phyloP scores from a whole-genome alignment of 2,797 vertebrate species.

The Spatula versicolor region DNA sequence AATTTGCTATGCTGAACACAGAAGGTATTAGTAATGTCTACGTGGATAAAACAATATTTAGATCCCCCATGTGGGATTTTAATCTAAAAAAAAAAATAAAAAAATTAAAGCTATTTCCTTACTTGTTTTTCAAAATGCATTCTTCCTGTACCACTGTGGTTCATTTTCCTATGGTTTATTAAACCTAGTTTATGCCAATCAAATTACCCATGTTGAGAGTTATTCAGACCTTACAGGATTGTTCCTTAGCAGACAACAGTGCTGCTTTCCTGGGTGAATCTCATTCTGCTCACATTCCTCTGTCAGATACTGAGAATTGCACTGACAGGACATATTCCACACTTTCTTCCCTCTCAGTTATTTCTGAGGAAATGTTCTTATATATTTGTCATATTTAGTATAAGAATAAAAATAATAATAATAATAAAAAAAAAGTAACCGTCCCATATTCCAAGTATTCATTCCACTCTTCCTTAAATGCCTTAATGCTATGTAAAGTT shows the following conservation, averaged over 20 bases:
- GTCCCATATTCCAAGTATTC: background rate
- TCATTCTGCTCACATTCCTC: background rate
- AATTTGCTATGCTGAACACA: background rate
- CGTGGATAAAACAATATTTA: background rate
- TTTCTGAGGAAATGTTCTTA: background rate
- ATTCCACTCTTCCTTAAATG: background rate
- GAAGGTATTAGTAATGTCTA: background rate
- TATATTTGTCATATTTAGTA: background rate
- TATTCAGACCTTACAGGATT: background rate
- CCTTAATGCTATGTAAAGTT: background rate
- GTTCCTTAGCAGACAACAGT: background rate
- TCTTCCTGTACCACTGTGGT: background rate
- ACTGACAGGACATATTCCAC: rapidly evolving
- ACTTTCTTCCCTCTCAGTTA: background rate
- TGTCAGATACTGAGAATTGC: background rate
- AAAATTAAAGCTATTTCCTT: background rate
- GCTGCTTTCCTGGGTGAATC: background rate
- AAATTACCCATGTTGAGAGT: background rate
- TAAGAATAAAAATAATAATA: background rate
- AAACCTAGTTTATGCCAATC: background rate
- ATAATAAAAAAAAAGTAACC: background rate
- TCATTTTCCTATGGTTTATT: background rate
- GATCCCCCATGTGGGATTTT: background rate
- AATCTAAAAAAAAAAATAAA: background rate
- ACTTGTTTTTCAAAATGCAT: background rate